Base-by-base conservation (phyloP, 2,797 vertebrate genomes). In the Threskiornis aethiopicus region DNA sequence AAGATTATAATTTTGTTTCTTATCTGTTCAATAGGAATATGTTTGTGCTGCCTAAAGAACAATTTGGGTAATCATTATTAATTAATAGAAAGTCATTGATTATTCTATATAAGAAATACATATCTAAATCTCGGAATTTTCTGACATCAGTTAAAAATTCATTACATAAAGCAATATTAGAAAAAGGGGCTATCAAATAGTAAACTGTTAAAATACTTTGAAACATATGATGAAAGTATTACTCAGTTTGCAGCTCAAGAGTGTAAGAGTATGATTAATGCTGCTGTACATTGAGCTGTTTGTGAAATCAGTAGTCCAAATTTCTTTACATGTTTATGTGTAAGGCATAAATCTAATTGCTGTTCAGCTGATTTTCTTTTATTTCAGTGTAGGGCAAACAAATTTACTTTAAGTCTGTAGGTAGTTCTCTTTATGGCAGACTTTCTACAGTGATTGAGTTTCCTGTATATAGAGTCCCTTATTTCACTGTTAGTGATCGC, bases 241-340 rank as follows among this genome's bases (percentile, higher is more conserved):
- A 41, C 14, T 71, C 47, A 29, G 12, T 62, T 70, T 84, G 42
- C 22, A 73, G 16, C 4, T 78, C 39, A 78, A 66, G 26, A n/a
- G 10, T 18, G 11, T 71, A 16, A 51, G 14, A 11, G 5, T 41
- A 49, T 0, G 0, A 39, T 44, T 73, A 80, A 64, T 5, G 18
- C 6, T 57, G 31, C 14, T 77, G n/a, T 25, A 7, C 11, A 9
- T 22, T 59, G 17, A 75, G 15, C 19, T 76, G 18, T 47, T 62
- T 52, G 8, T 52, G 28, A 73, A 90, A 88, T n/a, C n/a, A 55
- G 16, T 39, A 31, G 22, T 65, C 52, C 13, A 64, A 37, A 39
- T 39, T 78, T 70, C 65, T 91, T 89, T 35, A 42, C 42, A 8
- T 16, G 7, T 57, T 84, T 54, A 26, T 26, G 4, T 52, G 15